These are phyloP conservation scores for Callyntrura sp. DNA, from an alignment of 2,888 invertebrate species.

Conservation along the genomic window DNA sequence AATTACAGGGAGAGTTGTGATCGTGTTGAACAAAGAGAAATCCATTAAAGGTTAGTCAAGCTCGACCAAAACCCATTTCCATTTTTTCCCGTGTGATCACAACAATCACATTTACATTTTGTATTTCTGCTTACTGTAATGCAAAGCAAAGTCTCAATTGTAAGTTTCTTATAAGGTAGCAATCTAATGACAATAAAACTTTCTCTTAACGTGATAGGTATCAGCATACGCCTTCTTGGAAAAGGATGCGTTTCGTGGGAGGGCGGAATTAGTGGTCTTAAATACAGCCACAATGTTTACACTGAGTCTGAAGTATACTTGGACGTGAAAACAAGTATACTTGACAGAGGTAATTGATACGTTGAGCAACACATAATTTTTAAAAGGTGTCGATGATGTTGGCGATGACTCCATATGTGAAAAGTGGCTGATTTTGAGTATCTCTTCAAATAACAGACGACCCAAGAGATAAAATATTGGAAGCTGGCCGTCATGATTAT, in stretches of 20 bases:
- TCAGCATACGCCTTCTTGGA: slow-evolving; percentile 71
- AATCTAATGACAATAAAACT: neutral
- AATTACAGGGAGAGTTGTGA: slow-evolving; percentile 70
- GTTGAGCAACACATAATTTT: neutral
- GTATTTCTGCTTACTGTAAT: too few relatives aligned
- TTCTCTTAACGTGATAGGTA: slow-evolving; percentile 52
- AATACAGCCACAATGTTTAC: slow-evolving; percentile 72
- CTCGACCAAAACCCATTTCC: too few relatives aligned
- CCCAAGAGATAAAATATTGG: slow-evolving; percentile 66
- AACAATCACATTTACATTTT: too few relatives aligned
- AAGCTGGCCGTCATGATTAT: slow-evolving; percentile 74
- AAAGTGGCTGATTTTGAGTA: too few relatives aligned
- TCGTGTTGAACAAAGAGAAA: slow-evolving; percentile 74
- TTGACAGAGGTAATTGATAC: slow-evolving; percentile 55
- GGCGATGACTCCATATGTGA: too few relatives aligned
- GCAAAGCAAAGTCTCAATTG: too few relatives aligned
- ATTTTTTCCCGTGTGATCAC: too few relatives aligned
- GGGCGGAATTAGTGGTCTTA: slow-evolving; percentile 68
- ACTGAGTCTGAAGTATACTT: slow-evolving; percentile 66
- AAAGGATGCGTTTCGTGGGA: slow-evolving; percentile 76
- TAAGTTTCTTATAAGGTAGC: too few relatives aligned
- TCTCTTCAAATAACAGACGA: too few relatives aligned
- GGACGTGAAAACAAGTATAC: slow-evolving; percentile 48
- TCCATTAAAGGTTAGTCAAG: slow-evolving; percentile 67
- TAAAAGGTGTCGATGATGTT: neutral